phyloP scores from a whole-genome alignment of 2,888 invertebrate species.

The Callyntrura sp. region DNA sequence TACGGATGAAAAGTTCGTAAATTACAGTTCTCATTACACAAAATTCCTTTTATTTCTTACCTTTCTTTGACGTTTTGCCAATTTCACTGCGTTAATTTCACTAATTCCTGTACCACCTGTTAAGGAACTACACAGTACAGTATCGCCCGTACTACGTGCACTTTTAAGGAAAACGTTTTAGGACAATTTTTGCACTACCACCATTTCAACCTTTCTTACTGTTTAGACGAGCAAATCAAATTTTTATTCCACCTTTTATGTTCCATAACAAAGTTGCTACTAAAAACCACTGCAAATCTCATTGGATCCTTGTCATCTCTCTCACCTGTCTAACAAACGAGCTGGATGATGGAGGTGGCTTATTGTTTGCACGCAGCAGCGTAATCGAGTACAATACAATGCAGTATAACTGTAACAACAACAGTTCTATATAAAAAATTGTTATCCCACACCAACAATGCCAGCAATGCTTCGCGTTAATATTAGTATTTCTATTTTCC shows the following conservation, averaged over 20 bases:
- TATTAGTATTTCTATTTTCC: neutral
- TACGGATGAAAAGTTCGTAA: no score
- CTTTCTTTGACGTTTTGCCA: neutral
- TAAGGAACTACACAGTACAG: neutral
- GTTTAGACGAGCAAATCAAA: neutral
- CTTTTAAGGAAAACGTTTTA: neutral
- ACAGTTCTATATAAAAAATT: neutral
- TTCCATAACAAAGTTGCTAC: neutral
- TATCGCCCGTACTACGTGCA: neutral
- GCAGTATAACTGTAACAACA: neutral
- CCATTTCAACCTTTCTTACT: no score
- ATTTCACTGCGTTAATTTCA: no score
- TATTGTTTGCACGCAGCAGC: neutral
- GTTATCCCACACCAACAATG: neutral
- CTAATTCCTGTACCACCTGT: neutral
- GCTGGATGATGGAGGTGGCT: constrained; percentile 29
- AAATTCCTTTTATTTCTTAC: neutral
- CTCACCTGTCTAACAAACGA: constrained; percentile 30
- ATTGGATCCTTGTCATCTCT: constrained; percentile 23
- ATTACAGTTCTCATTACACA: neutral
- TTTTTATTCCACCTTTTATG: neutral
- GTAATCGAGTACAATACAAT: neutral
- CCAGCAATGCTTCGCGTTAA: neutral
- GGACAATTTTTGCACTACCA: neutral
- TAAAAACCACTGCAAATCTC: neutral